Conservation (phyloP, 2,888 invertebrate genomes). For the Cryptosula pallasiana region DNA sequence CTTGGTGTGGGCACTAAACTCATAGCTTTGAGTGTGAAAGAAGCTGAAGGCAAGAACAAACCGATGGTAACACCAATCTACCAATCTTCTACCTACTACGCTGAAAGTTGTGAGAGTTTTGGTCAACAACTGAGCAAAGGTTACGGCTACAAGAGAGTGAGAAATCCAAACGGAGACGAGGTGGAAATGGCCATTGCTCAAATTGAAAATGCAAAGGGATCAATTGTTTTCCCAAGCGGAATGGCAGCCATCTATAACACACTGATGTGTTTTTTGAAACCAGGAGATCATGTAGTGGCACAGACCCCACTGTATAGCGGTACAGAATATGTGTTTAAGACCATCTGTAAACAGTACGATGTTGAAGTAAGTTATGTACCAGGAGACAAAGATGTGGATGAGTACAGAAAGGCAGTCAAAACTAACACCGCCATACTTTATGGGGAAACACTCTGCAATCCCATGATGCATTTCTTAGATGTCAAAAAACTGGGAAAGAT, state of each 20-base stretch:
- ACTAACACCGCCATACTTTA: slow-evolving; percentile 50
- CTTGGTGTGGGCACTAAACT: neutral
- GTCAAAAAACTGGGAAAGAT: slow-evolving; percentile 43
- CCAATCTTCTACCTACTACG: slow-evolving; percentile 41
- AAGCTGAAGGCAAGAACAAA: slow-evolving; percentile 28
- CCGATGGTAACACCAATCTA: slow-evolving; percentile 42
- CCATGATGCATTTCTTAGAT: slow-evolving; percentile 47
- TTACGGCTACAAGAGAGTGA: slow-evolving; percentile 42
- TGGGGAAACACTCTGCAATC: slow-evolving; percentile 52
- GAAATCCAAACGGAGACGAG: slow-evolving; percentile 38
- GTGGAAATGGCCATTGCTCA: slow-evolving; percentile 39
- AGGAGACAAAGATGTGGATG: slow-evolving; percentile 34
- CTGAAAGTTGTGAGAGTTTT: slow-evolving; percentile 40
- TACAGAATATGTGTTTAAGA: slow-evolving; percentile 38
- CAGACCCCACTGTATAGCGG: slow-evolving; percentile 46
- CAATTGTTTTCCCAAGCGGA: slow-evolving; percentile 41
- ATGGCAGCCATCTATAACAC: slow-evolving; percentile 47
- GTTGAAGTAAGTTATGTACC: slow-evolving; percentile 39
- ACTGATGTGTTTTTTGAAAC: slow-evolving; percentile 43
- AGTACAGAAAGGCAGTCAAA: slow-evolving; percentile 39
- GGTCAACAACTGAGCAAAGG: slow-evolving; percentile 37
- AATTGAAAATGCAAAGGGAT: slow-evolving; percentile 44
- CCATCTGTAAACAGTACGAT: slow-evolving; percentile 38
- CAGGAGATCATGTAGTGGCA: slow-evolving; percentile 50
- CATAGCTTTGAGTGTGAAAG: neutral